Evolutionary conservation across 2,113 vertebrate genomes (phyloP).

Genomic region (Galbula dea): DNA sequence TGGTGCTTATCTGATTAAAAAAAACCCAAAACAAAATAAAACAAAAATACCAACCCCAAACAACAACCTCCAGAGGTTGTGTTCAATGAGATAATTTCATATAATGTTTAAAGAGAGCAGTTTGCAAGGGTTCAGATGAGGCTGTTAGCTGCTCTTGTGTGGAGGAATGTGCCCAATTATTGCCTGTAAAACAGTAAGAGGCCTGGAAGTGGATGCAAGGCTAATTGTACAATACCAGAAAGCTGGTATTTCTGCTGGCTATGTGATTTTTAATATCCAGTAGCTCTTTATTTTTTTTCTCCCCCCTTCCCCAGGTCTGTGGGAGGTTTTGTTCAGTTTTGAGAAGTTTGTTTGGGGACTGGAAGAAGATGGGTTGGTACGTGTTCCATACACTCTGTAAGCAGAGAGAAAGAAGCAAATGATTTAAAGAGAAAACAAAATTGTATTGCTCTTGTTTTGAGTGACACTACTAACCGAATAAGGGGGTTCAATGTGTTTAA

Average conservation of each 20-base stretch:
- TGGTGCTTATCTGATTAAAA: background rate
- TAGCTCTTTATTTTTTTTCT: background rate
- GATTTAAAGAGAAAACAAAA: background rate
- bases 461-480: background rate
- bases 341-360: background rate
- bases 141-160: background rate
- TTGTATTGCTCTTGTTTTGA: background rate
- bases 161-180: background rate
- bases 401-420: background rate
- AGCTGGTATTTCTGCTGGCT: background rate
- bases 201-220: fast-evolving
- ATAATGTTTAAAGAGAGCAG: background rate
- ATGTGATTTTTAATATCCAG: background rate
- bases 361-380: background rate
- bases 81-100: background rate
- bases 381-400: background rate
- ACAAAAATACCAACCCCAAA: background rate
- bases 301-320: fast-evolving
- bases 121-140: background rate
- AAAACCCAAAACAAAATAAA: background rate
- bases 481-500: background rate
- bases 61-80: background rate
- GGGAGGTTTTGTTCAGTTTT: background rate
- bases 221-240: background rate
- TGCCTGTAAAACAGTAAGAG: background rate